Conservation (phyloP, 2,888 invertebrate species). For the Cryptocheilus praepositus region DNA sequence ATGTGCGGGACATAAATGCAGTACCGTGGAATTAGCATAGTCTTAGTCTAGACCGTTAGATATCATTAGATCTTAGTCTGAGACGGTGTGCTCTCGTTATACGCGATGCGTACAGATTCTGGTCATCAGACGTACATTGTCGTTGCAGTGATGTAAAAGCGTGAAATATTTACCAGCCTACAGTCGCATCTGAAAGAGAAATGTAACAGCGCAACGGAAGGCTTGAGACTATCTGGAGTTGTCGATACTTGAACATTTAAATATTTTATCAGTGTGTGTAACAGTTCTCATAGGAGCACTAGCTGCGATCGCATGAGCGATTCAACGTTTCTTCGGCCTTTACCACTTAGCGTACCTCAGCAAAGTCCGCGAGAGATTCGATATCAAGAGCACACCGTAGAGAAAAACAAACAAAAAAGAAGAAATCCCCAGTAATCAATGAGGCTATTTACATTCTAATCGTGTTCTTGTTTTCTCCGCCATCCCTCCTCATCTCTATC, state of each 20-base stretch:
- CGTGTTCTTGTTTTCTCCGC: conserved; percentile 68
- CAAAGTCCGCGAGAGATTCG: not conserved
- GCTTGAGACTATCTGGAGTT: no score
- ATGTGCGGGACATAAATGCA: not conserved
- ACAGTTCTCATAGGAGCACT: no score
- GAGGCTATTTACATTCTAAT: conserved; percentile 66
- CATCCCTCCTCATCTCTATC: conserved; percentile 68
- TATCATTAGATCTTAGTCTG: conserved; percentile 4
- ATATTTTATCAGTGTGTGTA: no score
- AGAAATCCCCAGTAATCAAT: conserved; percentile 49
- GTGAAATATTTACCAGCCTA: not conserved
- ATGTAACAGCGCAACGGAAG: no score
- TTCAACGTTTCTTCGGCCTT: no score
- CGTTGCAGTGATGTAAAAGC: not conserved
- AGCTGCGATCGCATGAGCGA: no score
- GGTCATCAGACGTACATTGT: not conserved
- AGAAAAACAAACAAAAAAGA: conserved; percentile 21
- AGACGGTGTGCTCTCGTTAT: conserved; percentile 55
- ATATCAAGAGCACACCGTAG: conserved; percentile 54
- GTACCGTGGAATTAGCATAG: no score
- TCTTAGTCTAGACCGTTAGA: no score
- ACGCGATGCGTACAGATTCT: not conserved
- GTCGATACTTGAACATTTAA: no score
- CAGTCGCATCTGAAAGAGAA: no score
- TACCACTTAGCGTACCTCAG: no score